Evolutionary conservation across 1,140 invertebrate species (phyloP).

Genomic region (Anastrepha ludens): DNA sequence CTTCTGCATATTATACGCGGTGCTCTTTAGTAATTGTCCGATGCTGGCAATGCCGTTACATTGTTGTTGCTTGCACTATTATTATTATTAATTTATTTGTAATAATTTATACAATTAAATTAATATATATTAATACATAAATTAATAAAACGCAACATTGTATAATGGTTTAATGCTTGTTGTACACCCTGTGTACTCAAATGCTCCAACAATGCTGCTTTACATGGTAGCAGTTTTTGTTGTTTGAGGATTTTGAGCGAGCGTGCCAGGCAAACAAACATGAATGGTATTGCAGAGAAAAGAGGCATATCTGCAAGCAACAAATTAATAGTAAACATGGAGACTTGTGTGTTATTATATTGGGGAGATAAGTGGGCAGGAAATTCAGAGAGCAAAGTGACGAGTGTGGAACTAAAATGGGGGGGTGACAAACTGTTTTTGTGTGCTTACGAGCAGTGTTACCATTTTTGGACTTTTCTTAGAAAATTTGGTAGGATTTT

Average conservation of each 20-base stretch:
- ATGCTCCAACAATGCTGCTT: no score
- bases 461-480: no score
- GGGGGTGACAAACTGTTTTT: neutral
- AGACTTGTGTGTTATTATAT: neutral
- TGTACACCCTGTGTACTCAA: no score
- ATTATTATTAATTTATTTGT: neutral
- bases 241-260: neutral
- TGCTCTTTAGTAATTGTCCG: neutral
- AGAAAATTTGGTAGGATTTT: no score
- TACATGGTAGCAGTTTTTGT: neutral
- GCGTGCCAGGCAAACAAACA: neutral
- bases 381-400: neutral
- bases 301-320: neutral
- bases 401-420: neutral
- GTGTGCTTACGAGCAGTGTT: neutral
- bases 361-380: neutral
- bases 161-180: no score
- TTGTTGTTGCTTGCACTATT: neutral
- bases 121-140: no score
- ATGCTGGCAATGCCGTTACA: conserved; percentile 5
- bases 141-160: no score
- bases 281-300: neutral
- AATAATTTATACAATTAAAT: neutral
- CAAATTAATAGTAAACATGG: neutral
- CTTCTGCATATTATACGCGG: no score